Conservation (phyloP, 2,888 invertebrate species). For the Saturnia pavonia region DNA sequence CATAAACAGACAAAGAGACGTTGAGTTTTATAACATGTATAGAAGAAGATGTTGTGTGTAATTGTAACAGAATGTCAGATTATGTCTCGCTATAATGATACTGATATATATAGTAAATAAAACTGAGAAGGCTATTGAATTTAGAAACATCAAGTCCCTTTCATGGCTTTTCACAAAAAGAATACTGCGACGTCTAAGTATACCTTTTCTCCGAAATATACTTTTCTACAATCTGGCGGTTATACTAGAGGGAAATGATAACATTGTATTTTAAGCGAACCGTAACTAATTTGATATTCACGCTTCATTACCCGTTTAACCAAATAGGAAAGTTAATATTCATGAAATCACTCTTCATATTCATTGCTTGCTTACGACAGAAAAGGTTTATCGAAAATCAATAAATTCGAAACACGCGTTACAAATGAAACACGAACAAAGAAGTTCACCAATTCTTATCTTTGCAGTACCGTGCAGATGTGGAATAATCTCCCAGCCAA, state of each 20-base stretch:
- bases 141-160: too few species aligned
- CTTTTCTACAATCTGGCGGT: background rate
- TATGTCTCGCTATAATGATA: too few species aligned
- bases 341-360: constrained; percentile 4
- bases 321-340: constrained; percentile 1
- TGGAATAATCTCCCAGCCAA: too few species aligned
- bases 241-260: background rate
- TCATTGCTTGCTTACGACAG: background rate
- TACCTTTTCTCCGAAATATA: background rate
- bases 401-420: background rate
- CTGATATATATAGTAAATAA: too few species aligned
- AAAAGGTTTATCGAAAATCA: background rate
- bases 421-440: background rate
- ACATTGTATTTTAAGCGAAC: background rate
- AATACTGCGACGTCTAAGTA: background rate
- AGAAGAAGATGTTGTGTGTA: too few species aligned
- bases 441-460: background rate
- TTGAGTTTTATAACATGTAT: too few species aligned
- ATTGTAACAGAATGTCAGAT: too few species aligned
- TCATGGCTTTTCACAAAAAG: background rate
- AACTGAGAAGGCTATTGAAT: too few species aligned
- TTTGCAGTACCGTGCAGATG: too few species aligned
- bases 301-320: constrained; percentile 6
- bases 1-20: too few species aligned
- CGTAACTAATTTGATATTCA: constrained; percentile 3